These are phyloP conservation scores for Drosophila bocki DNA, from an alignment of 1,140 invertebrate species.

Conservation along the genomic window DNA sequence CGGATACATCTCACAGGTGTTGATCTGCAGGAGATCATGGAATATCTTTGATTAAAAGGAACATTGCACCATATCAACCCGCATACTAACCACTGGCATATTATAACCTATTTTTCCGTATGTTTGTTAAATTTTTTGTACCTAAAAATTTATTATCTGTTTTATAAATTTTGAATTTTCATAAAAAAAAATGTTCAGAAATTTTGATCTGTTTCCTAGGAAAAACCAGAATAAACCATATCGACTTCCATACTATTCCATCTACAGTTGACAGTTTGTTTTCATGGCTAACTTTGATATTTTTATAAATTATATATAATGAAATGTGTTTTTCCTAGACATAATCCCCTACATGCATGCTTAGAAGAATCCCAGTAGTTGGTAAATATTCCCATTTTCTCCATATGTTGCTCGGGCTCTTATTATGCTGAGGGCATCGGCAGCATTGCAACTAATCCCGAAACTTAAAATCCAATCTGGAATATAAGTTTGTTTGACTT, in stretches of 20 bases:
- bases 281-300: too few species aligned
- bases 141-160: background rate
- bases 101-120: too few species aligned
- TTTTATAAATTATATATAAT: background rate
- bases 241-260: too few species aligned
- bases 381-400: conserved; percentile 12
- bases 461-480: conserved; percentile 51
- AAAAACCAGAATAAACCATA: too few species aligned
- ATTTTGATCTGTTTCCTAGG: too few species aligned
- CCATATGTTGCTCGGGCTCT: background rate
- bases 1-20: conserved; percentile 20
- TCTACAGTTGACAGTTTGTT: too few species aligned
- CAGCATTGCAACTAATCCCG: conserved; percentile 28
- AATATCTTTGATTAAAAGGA: background rate
- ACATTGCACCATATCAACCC: background rate
- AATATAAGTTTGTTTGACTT: conserved; percentile 69
- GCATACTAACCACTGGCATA: background rate
- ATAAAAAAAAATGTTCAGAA: too few species aligned
- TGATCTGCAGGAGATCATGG: background rate
- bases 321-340: background rate
- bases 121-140: background rate
- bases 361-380: background rate
- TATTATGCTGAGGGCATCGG: conserved; percentile 40
- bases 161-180: too few species aligned
- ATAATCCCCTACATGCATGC: background rate